Evolutionary conservation across 2,888 invertebrate species (phyloP).

Genomic region (Helleia helle): DNA sequence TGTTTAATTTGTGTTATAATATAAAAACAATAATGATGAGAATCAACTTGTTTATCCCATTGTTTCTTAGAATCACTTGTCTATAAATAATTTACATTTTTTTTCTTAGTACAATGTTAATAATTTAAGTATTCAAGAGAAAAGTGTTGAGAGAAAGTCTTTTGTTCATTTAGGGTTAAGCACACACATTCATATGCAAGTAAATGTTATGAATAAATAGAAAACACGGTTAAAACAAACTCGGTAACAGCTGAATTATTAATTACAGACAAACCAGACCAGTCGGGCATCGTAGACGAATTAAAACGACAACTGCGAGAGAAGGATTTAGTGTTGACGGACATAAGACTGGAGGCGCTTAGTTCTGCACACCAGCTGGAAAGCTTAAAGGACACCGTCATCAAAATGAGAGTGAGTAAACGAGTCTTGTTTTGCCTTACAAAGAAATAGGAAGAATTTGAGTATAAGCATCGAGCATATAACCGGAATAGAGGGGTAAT

Average conservation of each 20-base stretch:
- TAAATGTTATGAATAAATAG: slow-evolving; percentile 15
- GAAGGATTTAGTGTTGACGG: slow-evolving; percentile 96
- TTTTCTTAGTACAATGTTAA: too few relatives aligned
- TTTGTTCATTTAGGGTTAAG: slow-evolving; percentile 10
- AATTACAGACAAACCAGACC: slow-evolving; percentile 64
- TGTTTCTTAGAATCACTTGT: too few relatives aligned
- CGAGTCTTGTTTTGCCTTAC: slow-evolving; percentile 7
- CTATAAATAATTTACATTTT: too few relatives aligned
- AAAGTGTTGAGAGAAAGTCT: slow-evolving; percentile 16
- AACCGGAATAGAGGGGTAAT: too few relatives aligned
- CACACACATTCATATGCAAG: slow-evolving; percentile 13
- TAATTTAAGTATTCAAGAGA: slow-evolving; percentile 6
- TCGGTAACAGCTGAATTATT: slow-evolving; percentile 2
- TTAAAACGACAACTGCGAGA: slow-evolving; percentile 94
- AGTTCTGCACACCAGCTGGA: slow-evolving; percentile 98
- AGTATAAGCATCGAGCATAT: too few relatives aligned
- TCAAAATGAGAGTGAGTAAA: slow-evolving; percentile 91
- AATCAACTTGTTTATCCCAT: too few relatives aligned
- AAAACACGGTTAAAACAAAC: slow-evolving; percentile 10
- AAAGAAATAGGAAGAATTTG: too few relatives aligned
- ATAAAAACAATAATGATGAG: too few relatives aligned
- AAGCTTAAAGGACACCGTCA: slow-evolving; percentile 95
- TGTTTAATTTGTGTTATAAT: too few relatives aligned
- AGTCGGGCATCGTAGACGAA: slow-evolving; percentile 78
- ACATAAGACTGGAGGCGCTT: slow-evolving; percentile 95